A percentile compares a stretch with the other conserved stretches of the same genome.
Conservation (phyloP, 2,797 vertebrate species). For the Vultur gryphus region DNA sequence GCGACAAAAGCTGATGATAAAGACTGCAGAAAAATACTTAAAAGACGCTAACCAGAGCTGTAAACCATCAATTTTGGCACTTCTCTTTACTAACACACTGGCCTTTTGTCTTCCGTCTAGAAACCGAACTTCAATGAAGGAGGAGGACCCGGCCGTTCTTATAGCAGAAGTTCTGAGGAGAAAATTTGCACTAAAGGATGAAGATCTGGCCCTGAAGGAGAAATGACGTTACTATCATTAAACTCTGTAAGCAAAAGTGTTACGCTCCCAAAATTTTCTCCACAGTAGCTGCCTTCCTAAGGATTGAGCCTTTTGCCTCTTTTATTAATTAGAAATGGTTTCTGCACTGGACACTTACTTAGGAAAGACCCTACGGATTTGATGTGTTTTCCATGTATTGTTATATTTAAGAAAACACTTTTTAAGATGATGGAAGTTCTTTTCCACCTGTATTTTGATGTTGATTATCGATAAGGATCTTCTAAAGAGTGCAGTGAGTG, state of each 20-base stretch:
- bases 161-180: constrained; percentile 94
- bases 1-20: neutral
- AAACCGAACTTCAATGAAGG: constrained; percentile 85
- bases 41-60: neutral
- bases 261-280: constrained; percentile 53
- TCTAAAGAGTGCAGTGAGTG: neutral
- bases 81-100: neutral
- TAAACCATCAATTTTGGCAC: accelerated
- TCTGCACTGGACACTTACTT: neutral
- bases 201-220: constrained; percentile 78
- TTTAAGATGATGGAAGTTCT: constrained; percentile 30
- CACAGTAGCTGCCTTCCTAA: constrained; percentile 71
- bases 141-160: constrained; percentile 89
- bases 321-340: neutral
- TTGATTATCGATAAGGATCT: neutral
- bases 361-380: neutral
- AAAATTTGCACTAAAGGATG: constrained; percentile 93
- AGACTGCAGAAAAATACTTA: neutral
- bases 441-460: constrained; percentile 34
- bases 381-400: constrained; percentile 32
- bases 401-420: constrained; percentile 34
- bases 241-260: constrained; percentile 54
- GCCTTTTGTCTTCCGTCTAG: constrained; percentile 32
- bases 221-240: constrained; percentile 57
- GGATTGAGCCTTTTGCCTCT: constrained; percentile 50